Evolutionary conservation across 2,113 vertebrate species (phyloP).

Genomic region (Gobiocypris rarus): DNA sequence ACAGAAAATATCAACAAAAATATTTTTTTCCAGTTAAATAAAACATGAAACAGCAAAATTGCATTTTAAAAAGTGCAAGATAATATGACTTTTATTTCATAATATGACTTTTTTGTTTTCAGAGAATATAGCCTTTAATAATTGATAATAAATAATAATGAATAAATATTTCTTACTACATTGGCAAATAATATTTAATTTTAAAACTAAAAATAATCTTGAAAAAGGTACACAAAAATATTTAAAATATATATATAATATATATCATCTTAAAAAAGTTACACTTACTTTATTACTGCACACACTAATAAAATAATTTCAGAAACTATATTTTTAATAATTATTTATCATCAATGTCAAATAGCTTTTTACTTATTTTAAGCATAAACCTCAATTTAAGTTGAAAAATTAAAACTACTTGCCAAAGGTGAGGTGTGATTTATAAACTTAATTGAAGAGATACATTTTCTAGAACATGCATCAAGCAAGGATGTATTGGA

Average conservation of each 20-base stretch:
- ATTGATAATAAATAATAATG: not conserved
- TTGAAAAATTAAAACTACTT: not conserved
- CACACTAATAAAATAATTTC: not conserved
- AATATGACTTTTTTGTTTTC: too few relatives aligned
- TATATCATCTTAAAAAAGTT: not conserved
- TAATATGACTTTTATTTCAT: too few relatives aligned
- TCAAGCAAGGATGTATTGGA: not conserved
- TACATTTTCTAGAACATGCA: not conserved
- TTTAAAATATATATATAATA: too few relatives aligned
- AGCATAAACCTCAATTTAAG: not conserved
- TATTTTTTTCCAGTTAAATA: not conserved
- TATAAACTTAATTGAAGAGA: not conserved
- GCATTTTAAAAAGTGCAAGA: too few relatives aligned
- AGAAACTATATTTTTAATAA: too few relatives aligned
- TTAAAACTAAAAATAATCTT: not conserved
- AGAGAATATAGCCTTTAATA: not conserved
- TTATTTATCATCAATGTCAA: too few relatives aligned
- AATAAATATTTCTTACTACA: not conserved
- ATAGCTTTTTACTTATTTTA: not conserved
- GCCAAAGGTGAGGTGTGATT: not conserved
- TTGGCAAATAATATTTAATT: not conserved
- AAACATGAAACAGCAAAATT: not conserved
- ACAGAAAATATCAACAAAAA: too few relatives aligned
- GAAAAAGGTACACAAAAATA: too few relatives aligned
- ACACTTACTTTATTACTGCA: not conserved